phyloP scores from a whole-genome alignment of 2,113 vertebrate genomes.

The Microtus ochrogaster region DNA sequence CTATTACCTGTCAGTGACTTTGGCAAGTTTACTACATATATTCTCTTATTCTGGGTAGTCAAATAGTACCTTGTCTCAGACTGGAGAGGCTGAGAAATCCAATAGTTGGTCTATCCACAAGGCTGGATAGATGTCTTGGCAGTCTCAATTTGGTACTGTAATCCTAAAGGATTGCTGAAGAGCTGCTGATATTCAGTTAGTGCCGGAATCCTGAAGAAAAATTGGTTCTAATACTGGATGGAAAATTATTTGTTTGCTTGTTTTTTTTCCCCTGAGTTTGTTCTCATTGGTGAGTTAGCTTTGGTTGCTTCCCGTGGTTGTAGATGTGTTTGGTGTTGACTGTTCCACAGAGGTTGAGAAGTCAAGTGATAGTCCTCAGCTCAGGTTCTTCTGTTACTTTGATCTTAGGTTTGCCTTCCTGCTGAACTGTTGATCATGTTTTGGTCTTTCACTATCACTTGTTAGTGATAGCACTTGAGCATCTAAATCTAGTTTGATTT shows the following conservation, averaged over 20 bases:
- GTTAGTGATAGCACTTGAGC: accelerated
- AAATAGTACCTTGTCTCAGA: neutral
- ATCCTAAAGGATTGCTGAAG: neutral
- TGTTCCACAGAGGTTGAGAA: neutral
- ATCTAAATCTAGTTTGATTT: neutral
- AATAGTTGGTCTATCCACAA: neutral
- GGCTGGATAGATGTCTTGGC: neutral
- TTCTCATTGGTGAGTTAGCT: neutral
- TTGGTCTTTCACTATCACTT: neutral
- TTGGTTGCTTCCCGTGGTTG: neutral
- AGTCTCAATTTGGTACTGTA: neutral
- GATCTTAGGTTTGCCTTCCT: neutral
- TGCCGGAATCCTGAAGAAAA: neutral
- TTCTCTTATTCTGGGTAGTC: neutral
- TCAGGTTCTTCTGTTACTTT: neutral
- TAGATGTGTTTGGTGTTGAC: neutral
- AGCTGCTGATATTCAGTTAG: neutral
- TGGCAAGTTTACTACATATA: neutral
- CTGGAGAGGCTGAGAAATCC: neutral
- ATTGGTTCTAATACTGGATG: neutral
- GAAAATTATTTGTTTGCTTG: neutral
- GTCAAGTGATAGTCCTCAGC: neutral
- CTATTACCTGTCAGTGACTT: neutral
- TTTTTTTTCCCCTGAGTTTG: neutral
- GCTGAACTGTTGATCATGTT: neutral